Percentiles rank a stretch among this genome's conserved stretches.
These are phyloP conservation scores for Scaptodrosophila latifasciaeformis DNA, from an alignment of 2,888 invertebrate species.

Conservation along the genomic window DNA sequence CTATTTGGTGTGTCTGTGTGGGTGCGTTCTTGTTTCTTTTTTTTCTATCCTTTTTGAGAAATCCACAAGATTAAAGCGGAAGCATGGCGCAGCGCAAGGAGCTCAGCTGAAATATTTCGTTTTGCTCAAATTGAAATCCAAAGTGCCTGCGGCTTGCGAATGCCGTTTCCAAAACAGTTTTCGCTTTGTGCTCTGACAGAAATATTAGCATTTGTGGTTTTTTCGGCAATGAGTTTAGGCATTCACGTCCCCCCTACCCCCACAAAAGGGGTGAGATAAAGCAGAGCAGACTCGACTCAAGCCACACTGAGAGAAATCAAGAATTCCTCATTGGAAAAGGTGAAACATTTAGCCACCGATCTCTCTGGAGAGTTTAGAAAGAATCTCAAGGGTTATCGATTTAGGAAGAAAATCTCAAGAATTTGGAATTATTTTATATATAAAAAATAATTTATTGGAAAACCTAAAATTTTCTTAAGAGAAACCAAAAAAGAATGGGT, in stretches of 20 bases:
- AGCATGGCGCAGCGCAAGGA: slow-evolving; percentile 33
- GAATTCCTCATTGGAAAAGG: too few relatives aligned
- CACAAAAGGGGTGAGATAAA: slow-evolving; percentile 2
- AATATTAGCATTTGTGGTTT: slow-evolving; percentile 66
- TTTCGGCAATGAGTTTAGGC: slow-evolving; percentile 30
- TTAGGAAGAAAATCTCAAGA: too few relatives aligned
- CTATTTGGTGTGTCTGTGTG: slow-evolving; percentile 45
- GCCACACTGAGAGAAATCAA: too few relatives aligned
- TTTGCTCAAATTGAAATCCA: slow-evolving; percentile 68
- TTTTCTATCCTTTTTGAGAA: slow-evolving; percentile 39
- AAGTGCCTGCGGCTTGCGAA: slow-evolving; percentile 62
- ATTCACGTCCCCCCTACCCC: too few relatives aligned
- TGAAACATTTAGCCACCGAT: too few relatives aligned
- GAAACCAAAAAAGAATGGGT: too few relatives aligned
- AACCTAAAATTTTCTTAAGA: too few relatives aligned
- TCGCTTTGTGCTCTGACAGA: slow-evolving; percentile 53
- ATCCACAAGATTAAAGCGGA: slow-evolving; percentile 66
- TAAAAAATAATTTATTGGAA: too few relatives aligned
- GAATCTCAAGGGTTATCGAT: too few relatives aligned
- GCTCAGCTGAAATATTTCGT: slow-evolving; percentile 70
- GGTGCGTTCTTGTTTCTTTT: slow-evolving; percentile 5
- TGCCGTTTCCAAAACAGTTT: slow-evolving; percentile 20
- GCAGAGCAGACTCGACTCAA: too few relatives aligned
- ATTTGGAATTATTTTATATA: too few relatives aligned
- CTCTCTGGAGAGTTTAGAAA: too few relatives aligned